Percentiles rank a stretch among this genome's conserved stretches.
Conservation (phyloP, 1,140 invertebrate genomes). For the Zaprionus ornatus region DNA sequence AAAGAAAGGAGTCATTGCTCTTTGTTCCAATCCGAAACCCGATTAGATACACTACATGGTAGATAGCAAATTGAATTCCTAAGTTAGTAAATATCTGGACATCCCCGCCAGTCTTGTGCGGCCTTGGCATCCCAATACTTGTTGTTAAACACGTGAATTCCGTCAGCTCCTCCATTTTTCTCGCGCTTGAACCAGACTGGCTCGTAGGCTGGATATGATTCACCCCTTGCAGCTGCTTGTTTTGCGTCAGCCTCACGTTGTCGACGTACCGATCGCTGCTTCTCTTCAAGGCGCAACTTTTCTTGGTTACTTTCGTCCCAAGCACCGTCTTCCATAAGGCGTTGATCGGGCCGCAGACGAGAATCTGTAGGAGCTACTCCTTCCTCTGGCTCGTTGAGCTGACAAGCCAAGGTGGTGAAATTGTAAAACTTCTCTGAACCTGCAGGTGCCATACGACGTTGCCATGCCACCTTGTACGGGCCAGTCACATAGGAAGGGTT, state of each 20-base stretch:
- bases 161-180: conserved; percentile 90
- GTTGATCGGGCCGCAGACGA: conserved; percentile 95
- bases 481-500: conserved; percentile 97
- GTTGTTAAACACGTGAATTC: conserved; percentile 93
- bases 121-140: conserved; percentile 97
- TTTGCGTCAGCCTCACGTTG: conserved; percentile 92
- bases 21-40: not conserved
- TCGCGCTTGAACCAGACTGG: conserved; percentile 96
- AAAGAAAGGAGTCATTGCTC: not conserved
- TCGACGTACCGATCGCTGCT: conserved; percentile 92
- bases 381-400: conserved; percentile 97
- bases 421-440: conserved; percentile 93
- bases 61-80: not conserved
- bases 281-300: conserved; percentile 95
- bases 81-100: conserved; percentile 95
- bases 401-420: conserved; percentile 97
- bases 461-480: conserved; percentile 93
- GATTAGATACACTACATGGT: conserved; percentile 8
- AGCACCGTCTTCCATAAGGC: conserved; percentile 97
- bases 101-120: conserved; percentile 93
- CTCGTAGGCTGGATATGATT: conserved; percentile 89
- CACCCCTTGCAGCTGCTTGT: conserved; percentile 88
- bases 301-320: conserved; percentile 98
- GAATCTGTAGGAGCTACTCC: conserved; percentile 98
- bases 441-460: conserved; percentile 89